Evolutionary conservation across 2,888 invertebrate genomes (phyloP).

Genomic region (Nephrotoma guestfalica): DNA sequence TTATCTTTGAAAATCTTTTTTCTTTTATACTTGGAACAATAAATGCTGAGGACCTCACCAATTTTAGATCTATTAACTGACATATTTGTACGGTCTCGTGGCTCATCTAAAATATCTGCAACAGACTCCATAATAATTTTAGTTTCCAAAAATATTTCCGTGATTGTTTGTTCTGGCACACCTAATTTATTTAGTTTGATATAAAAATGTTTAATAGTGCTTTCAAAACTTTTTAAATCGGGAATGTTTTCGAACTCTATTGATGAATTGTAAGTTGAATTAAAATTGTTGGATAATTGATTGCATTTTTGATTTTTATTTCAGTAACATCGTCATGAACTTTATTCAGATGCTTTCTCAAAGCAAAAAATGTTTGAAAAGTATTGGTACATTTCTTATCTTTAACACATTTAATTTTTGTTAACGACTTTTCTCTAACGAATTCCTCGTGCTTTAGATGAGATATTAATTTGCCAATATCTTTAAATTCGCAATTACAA

Average conservation of each 20-base stretch:
- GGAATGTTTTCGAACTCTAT: neutral
- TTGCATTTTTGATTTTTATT: neutral
- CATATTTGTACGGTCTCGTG: neutral
- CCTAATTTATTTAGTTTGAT: neutral
- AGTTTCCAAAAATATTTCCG: neutral
- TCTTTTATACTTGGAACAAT: neutral
- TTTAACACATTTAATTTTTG: neutral
- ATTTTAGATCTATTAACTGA: neutral
- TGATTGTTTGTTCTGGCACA: neutral
- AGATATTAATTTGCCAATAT: neutral
- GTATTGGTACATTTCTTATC: neutral
- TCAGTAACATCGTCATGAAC: neutral
- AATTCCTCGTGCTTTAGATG: neutral
- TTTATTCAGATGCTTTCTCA: neutral
- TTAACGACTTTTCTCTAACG: neutral
- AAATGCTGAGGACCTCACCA: neutral
- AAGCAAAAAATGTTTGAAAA: neutral
- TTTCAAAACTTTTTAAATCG: neutral
- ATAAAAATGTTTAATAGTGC: neutral
- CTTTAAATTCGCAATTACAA: neutral
- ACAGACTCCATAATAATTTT: neutral
- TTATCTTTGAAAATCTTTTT: neutral
- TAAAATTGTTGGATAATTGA: no score
- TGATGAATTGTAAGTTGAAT: no score
- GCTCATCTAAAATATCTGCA: neutral